Percentiles rank a stretch among this genome's conserved stretches.
Evolutionary conservation across 2,113 vertebrate species (phyloP).

Genomic region (Macquaria ambigua): DNA sequence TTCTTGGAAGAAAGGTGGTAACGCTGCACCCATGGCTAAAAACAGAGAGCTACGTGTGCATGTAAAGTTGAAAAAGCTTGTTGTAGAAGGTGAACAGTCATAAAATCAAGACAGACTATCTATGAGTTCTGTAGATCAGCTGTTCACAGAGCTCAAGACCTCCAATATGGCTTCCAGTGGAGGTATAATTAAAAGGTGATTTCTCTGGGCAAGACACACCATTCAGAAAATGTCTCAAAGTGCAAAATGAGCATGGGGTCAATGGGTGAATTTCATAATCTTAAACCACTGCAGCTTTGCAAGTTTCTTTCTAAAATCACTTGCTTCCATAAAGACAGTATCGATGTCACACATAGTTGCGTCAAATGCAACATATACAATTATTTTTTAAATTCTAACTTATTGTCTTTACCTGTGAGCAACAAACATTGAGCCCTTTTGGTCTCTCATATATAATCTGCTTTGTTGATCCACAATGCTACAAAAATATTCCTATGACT

Average conservation of each 20-base stretch:
- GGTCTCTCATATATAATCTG: background rate
- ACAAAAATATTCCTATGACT: background rate
- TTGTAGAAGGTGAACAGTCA: background rate
- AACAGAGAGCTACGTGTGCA: background rate
- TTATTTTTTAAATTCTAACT: background rate
- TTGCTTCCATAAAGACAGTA: background rate
- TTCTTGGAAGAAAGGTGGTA: background rate
- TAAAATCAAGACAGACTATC: background rate
- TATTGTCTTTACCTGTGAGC: background rate
- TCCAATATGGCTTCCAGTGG: constrained; percentile 16
- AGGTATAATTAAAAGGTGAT: background rate
- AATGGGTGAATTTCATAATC: background rate
- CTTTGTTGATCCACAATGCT: background rate
- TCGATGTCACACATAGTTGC: background rate
- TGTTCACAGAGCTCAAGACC: constrained; percentile 11
- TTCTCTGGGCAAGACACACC: constrained; percentile 1
- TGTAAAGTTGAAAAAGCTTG: background rate
- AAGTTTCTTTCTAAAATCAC: background rate
- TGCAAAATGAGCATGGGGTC: background rate
- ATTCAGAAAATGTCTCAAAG: background rate
- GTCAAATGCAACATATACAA: background rate
- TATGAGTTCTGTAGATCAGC: background rate
- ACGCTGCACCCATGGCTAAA: background rate
- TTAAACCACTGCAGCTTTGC: background rate
- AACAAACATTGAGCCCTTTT: background rate